phyloP scores from a whole-genome alignment of 1,140 invertebrate genomes.

The Hylyphantes graminicola region DNA sequence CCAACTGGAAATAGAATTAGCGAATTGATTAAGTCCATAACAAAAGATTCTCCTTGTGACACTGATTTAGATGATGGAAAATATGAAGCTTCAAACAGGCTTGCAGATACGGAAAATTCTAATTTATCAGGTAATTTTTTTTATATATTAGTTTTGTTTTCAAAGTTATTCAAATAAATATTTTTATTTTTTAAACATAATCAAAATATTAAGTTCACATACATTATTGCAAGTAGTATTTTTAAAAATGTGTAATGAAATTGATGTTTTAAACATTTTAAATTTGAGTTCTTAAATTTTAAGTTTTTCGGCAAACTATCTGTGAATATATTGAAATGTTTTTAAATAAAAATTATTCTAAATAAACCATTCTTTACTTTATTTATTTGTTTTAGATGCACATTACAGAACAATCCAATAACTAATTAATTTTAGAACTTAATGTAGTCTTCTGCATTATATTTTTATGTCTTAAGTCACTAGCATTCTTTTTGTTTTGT shows the following conservation, averaged over 20 bases:
- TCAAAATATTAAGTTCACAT: no score
- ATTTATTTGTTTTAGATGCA: no score
- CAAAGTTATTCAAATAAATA: background rate
- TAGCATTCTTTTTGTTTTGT: background rate
- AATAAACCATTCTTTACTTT: no score
- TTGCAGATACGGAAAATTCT: conserved; percentile 62
- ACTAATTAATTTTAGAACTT: background rate
- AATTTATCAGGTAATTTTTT: conserved; percentile 63
- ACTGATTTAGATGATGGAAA: conserved; percentile 57
- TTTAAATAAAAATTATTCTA: no score
- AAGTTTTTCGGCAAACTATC: no score
- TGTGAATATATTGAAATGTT: no score
- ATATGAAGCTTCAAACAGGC: conserved; percentile 41
- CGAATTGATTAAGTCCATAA: conserved; percentile 74
- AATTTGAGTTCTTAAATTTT: no score
- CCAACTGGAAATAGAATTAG: conserved; percentile 73
- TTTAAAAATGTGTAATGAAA: no score
- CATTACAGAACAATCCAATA: no score
- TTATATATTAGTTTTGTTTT: background rate
- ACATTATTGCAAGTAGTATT: no score
- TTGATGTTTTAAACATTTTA: no score
- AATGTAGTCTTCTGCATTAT: background rate
- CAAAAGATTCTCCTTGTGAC: conserved; percentile 70
- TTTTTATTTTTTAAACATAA: background rate
- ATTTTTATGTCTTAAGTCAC: no score